Base-by-base conservation (phyloP, 2,113 vertebrate genomes). In the Misgurnus anguillicaudatus region DNA sequence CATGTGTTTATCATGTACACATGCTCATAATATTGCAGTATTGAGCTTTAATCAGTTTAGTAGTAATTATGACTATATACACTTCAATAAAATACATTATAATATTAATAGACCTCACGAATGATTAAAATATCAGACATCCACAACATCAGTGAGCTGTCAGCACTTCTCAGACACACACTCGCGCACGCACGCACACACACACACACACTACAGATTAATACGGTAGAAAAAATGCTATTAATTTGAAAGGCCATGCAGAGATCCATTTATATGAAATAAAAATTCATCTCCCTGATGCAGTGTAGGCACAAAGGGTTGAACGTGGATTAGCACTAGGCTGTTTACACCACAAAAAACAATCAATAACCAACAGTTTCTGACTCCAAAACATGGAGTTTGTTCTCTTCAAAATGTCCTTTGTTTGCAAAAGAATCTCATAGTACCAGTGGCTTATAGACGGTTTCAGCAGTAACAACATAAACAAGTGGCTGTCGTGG, bases 271-370 rank as follows among this genome's bases (percentile, higher is more conserved):
- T 48, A 39, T 84, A 72, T 81, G 85, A 83, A 86, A 84, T 83
- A 58, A 24, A 64, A 88, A 90, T 87, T 82, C 87, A 88, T 92
- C 86, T 88, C 78, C 80, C 87, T 86, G 84, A 87, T 85, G 72
- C 71, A 72, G 86, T 86, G 16, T 77, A 51, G 85, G 85, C 78
- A 60, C 61, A 79, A 84, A 86, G 85, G 81, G 79, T 62, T 19
- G 11, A 47, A 24, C 70, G 36, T 65, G 70, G 79, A 86, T 90
- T 86, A 87, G 72, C 78, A 75, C 80, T 79, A 82, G 69, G 70
- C 67, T 47, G 36, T 68, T 75, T 84, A 62, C 24, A 66, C 21
- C 6, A 83, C 74, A 68, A 21, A n/a, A 31, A 68, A 74, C 60
- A 72, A 58, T 64, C n/a, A 73, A 60, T 19, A 47, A 41, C 9